A percentile compares a stretch with the other conserved stretches of the same genome.
Evolutionary conservation across 2,797 vertebrate genomes (phyloP).

Genomic region (Lepus oiostolus): DNA sequence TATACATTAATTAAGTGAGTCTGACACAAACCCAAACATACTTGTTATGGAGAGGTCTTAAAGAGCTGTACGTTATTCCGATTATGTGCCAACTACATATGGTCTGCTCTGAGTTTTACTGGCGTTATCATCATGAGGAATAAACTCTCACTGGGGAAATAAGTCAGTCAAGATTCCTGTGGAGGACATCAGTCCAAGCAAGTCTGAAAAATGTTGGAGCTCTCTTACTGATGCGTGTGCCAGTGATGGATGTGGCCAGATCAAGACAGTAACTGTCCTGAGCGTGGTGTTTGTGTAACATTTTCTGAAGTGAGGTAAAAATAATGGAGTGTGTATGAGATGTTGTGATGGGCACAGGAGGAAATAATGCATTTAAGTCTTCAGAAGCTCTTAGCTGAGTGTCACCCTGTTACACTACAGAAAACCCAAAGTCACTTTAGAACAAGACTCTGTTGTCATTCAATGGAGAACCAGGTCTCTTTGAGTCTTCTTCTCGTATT

Average conservation of each 20-base stretch:
- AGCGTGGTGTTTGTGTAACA: constrained; percentile 59
- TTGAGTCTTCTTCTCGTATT: constrained; percentile 17
- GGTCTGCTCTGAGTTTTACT: constrained; percentile 67
- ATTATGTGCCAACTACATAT: constrained; percentile 72
- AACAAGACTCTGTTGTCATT: neutral
- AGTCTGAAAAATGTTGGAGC: neutral
- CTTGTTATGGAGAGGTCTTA: constrained; percentile 9
- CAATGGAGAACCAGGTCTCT: neutral
- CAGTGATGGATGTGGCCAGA: constrained; percentile 46
- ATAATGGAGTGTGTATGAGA: constrained; percentile 39
- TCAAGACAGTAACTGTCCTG: constrained; percentile 53
- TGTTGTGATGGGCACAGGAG: neutral
- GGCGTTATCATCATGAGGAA: constrained; percentile 62
- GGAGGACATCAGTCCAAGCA: neutral
- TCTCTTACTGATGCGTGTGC: neutral
- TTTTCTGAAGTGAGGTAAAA: constrained; percentile 68
- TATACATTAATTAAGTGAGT: constrained; percentile 75
- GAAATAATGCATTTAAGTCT: constrained; percentile 49
- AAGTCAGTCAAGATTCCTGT: constrained; percentile 50
- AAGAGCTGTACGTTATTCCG: constrained; percentile 66
- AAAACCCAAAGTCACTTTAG: constrained; percentile 20
- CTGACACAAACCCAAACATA: constrained; percentile 72
- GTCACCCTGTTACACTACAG: neutral
- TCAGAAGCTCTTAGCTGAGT: neutral
- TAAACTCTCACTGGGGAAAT: constrained; percentile 73